These are phyloP conservation scores for Thamnaconus septentrionalis DNA, from an alignment of 2,113 vertebrate species.

Conservation along the genomic window DNA sequence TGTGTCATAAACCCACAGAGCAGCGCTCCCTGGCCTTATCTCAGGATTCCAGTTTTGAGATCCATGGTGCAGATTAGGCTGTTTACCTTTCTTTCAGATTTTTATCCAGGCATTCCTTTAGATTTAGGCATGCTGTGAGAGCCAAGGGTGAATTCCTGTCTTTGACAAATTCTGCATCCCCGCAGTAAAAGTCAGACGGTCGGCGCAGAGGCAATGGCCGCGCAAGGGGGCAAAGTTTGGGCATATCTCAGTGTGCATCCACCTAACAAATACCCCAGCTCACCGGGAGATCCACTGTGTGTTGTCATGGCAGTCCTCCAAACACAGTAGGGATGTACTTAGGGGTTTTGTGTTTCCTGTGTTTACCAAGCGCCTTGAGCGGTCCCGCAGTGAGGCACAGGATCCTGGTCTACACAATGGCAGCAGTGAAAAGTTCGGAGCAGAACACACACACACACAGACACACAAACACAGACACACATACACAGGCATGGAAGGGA, in stretches of 20 bases:
- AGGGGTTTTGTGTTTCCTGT: conserved; percentile 66
- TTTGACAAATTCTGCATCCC: conserved; percentile 32
- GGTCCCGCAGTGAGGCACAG: conserved; percentile 53
- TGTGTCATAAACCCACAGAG: conserved; percentile 33
- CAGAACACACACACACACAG: conserved; percentile 1
- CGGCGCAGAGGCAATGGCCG: conserved; percentile 40
- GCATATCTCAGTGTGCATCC: conserved; percentile 69
- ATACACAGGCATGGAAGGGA: conserved; percentile 31
- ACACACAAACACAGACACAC: conserved; percentile 17
- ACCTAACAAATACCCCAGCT: conserved; percentile 56
- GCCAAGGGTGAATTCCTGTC: conserved; percentile 33
- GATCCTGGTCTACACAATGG: conserved; percentile 53
- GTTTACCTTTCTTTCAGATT: conserved; percentile 53
- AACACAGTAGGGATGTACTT: conserved; percentile 73
- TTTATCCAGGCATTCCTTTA: conserved; percentile 57
- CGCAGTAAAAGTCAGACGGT: conserved; percentile 34
- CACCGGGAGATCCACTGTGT: conserved; percentile 60
- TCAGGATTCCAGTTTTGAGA: conserved; percentile 36
- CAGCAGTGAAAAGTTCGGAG: conserved; percentile 31
- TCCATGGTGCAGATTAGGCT: conserved; percentile 50
- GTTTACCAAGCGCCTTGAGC: conserved; percentile 63
- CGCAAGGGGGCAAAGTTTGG: conserved; percentile 56
- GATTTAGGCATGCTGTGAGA: conserved; percentile 37
- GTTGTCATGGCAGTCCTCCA: conserved; percentile 74
- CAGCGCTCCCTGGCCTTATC: conserved; percentile 37